Evolutionary conservation across 1,140 invertebrate species (phyloP), one percentile per base, ranked within the genome.

Genomic region (Tetragnatha versicolor): DNA sequence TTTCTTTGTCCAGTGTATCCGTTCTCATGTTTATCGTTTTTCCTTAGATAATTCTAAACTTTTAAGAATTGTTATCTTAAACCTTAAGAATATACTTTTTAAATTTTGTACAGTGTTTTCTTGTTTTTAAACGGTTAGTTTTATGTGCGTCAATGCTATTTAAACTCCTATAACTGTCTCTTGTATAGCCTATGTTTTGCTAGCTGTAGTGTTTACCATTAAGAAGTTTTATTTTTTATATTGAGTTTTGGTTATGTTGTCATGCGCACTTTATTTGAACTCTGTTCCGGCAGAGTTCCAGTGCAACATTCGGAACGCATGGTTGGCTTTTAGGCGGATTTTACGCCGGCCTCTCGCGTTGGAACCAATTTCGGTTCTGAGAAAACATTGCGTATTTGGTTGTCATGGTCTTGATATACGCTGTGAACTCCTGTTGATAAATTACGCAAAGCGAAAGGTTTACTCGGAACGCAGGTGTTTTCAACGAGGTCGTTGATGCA

Each of bases 341-440:
- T 22, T 6, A 7, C 5, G 20, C 17, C 7, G 39, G 39, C 17
- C 17, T 10, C 1, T 27, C 6, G 10, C 17, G 14, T 33, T 17
- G 10, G 55, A 9, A 58, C 31, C 55, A 58, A 58, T 58, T 20
- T 27, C 29, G 31, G 55, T 58, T 58, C 35, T 27, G 55, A 14
- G 55, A 58, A 58, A 58, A 31, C 29, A 58, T 58, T 58, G 20
- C 55, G 55, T 58, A 58, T 58, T 58, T 58, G 35, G 55, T 58
- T 58, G 55, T 58, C n/a, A n/a, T n/a, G n/a, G n/a, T n/a, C 29
- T 31, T 31, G 31, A 58, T 58, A 35, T 31, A 35, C 55, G 55
- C 20, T n/a, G n/a, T 58, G 4, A 58, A 33, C 31, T 58, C 35
- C n/a, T 33, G 27, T 31, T 58, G 31, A 58, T 58, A 58, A 58